Conservation (phyloP, 2,797 vertebrate species). For the Pempheris klunzingeri region DNA sequence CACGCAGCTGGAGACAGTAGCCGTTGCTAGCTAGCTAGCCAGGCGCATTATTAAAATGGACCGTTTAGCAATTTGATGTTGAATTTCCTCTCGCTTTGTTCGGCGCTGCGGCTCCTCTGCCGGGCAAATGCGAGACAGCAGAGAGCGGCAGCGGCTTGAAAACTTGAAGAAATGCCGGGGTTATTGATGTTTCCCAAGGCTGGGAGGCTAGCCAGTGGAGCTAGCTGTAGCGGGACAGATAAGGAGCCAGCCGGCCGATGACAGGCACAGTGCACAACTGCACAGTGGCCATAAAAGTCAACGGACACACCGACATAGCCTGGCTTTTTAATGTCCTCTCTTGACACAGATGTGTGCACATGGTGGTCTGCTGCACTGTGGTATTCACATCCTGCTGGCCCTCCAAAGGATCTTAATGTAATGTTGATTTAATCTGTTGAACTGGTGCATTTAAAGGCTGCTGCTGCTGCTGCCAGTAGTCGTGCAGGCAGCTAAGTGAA, state of each 20-base stretch:
- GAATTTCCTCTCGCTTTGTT: neutral
- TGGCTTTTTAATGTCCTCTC: neutral
- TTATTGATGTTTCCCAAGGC: conserved; percentile 54
- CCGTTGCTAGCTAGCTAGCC: conserved; percentile 64
- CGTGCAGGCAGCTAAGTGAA: neutral
- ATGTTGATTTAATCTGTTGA: conserved; percentile 27
- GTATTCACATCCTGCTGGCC: neutral
- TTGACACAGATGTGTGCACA: neutral
- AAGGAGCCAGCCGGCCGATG: conserved; percentile 55
- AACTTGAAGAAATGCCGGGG: conserved; percentile 42
- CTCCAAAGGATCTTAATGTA: neutral
- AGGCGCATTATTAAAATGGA: conserved; percentile 48
- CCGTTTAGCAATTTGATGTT: conserved; percentile 14
- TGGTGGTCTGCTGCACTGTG: neutral
- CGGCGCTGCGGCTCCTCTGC: neutral
- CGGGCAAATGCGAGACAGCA: neutral
- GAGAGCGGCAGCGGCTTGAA: conserved; percentile 6
- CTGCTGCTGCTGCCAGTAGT: conserved; percentile 19
- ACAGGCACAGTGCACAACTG: conserved; percentile 45
- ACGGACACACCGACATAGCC: neutral
- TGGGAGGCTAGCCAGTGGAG: conserved; percentile 69
- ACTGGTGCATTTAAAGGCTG: conserved; percentile 32
- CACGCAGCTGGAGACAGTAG: conserved; percentile 73
- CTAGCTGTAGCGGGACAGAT: conserved; percentile 79
- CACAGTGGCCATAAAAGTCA: conserved; percentile 52